Evolutionary conservation across 2,113 vertebrate genomes (phyloP), one percentile per base, ranked within the genome.

Genomic region (Tupaia chinensis): DNA sequence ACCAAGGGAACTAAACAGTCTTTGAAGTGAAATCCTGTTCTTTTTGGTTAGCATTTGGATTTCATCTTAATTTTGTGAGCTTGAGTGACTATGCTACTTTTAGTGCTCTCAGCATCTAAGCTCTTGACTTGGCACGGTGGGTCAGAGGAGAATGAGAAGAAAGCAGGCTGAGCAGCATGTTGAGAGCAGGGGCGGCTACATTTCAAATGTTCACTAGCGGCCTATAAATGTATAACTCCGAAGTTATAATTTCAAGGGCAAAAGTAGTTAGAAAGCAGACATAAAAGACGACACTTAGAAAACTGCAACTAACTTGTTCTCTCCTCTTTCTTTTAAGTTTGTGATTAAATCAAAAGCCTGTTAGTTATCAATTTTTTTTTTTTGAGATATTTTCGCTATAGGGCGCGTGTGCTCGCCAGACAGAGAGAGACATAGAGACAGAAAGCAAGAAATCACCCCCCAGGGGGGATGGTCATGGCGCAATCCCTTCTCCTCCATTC

Each of bases 301-400:
- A 89, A 94, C 1, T 68, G 53, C 12, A 86, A 34, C 32, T 79
- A 60, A 61, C 22, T 73, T 34, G 23, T 77, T 91, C 79, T 77
- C 12, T 68, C 14, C n/a, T 76, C 60, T 85, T 20, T 69, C 29
- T 79, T 53, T 83, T 53, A 63, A 32, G 19, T 70, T 72, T 70
- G 29, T 79, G 53, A 79, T 92, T 92, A 89, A 85, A 88, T 91
- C 22, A 60, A 70, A 90, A 89, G 25, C 44, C 25, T 70, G 29
- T 70, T 73, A 4, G 53, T 74, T 76, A 80, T 91, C 32, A 32
- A 32, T 32, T 32, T 32, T 32, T 32, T 32, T 32, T 32, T 32
- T 32, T 32, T 32, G 32, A 32, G 32, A 32, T 32, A 32, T 32
- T 32, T 32, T 32, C 32, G 32, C 32, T 32, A 32, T 32, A 32